These are phyloP conservation scores for Drosophila oshimai DNA, from an alignment of 1,140 invertebrate species.

Conservation along the genomic window DNA sequence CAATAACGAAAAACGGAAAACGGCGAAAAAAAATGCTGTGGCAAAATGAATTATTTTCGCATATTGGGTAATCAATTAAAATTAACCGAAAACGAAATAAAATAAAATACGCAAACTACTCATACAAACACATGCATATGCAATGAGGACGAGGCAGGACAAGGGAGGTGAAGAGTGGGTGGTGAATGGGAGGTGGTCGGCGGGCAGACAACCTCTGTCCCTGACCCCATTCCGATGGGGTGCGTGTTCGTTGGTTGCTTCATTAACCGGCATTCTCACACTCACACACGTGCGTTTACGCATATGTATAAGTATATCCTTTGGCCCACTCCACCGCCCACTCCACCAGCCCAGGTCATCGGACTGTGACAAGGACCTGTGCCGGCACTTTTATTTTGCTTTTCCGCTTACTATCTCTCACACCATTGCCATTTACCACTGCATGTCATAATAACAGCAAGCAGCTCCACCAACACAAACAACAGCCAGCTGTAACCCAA, in stretches of 20 bases:
- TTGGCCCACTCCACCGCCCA: constrained; percentile 14
- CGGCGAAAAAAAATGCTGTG: constrained; percentile 24
- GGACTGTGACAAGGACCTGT: constrained; percentile 37
- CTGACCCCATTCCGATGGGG: constrained; percentile 76
- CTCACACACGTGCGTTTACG: constrained; percentile 41
- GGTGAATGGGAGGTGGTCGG: constrained; percentile 4
- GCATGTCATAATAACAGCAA: constrained; percentile 51
- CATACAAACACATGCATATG: background rate
- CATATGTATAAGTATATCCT: constrained; percentile 39
- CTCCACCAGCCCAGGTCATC: constrained; percentile 19
- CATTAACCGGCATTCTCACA: constrained; percentile 56
- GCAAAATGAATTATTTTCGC: constrained; percentile 58
- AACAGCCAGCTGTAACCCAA: constrained; percentile 58
- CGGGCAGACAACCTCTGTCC: constrained; percentile 53
- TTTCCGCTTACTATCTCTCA: constrained; percentile 57
- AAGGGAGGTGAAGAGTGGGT: background rate
- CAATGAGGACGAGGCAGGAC: constrained; percentile 24
- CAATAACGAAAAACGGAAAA: constrained; percentile 29
- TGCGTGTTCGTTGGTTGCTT: constrained; percentile 62
- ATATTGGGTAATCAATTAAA: constrained; percentile 80
- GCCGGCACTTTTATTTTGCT: constrained; percentile 46
- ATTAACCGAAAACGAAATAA: constrained; percentile 73
- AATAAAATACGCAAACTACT: constrained; percentile 54
- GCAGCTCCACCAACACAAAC: constrained; percentile 3
- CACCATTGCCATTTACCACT: constrained; percentile 49